phyloP scores from a whole-genome alignment of 2,797 vertebrate species.

The Acanthopagrus latus region DNA sequence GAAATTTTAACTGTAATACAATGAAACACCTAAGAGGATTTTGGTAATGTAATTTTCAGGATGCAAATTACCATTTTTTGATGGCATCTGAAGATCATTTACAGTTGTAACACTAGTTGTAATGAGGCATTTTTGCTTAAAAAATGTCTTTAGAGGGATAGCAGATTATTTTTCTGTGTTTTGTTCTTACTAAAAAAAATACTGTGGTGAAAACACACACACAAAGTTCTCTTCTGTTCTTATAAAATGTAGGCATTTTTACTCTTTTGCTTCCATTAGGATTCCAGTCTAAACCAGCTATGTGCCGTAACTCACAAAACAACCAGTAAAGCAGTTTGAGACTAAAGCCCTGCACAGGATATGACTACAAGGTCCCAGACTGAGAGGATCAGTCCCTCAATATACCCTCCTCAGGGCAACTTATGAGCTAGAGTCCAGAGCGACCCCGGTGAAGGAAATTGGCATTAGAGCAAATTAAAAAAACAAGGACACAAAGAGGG shows the following conservation, averaged over 20 bases:
- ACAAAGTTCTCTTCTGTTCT: slow-evolving; percentile 10
- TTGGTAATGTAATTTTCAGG: not conserved
- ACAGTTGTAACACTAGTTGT: too few species aligned
- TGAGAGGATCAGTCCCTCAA: slow-evolving; percentile 81
- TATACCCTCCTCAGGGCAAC: slow-evolving; percentile 77
- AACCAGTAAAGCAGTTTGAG: slow-evolving; percentile 60
- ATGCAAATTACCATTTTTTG: too few species aligned
- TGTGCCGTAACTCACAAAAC: slow-evolving; percentile 53
- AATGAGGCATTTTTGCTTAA: too few species aligned
- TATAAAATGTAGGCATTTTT: slow-evolving; percentile 10
- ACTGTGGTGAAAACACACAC: too few species aligned
- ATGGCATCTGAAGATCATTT: too few species aligned
- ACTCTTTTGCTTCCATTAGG: slow-evolving; percentile 23
- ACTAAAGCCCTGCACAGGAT: slow-evolving; percentile 81
- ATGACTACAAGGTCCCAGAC: slow-evolving; percentile 81
- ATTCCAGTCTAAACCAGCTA: slow-evolving; percentile 67
- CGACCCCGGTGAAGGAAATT: slow-evolving; percentile 74
- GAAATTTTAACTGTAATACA: not conserved
- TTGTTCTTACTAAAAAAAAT: too few species aligned
- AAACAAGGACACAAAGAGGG: slow-evolving; percentile 56
- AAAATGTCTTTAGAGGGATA: too few species aligned
- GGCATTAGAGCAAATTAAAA: slow-evolving; percentile 70
- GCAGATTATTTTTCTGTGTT: too few species aligned
- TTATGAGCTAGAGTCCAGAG: slow-evolving; percentile 73
- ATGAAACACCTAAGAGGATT: not conserved